Evolutionary conservation across 92 coral and sea anemone species (phyloP), one percentile per base, ranked within the genome.

Genomic region (Palythoa grandis): DNA sequence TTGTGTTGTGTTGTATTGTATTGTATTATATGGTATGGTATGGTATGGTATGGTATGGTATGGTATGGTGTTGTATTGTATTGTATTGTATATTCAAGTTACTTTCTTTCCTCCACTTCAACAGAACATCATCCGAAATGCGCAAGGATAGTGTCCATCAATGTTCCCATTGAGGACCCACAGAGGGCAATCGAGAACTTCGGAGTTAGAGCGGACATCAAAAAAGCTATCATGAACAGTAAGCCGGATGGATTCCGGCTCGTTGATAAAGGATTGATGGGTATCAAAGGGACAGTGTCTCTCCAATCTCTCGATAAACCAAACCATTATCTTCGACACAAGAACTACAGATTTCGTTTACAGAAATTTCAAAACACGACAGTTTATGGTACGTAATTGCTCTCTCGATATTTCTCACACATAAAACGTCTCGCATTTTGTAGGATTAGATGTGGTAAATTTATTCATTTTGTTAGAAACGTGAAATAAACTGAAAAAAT

Each of bases 261-360:
- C 24, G 87, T 86, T 25, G 78, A 74, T 63, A 95, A 95, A 7
- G 87, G 89, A 0, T 91, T 96, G 73, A 57, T 89, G 37, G 85
- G 91, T 35, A 91, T 86, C 40, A 87, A 93, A 20, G 96, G 96
- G 75, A 87, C 94, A 23, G 90, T 96, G 52, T 92, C 98, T 10
- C 69, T 96, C 56, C 98, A 96, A 70, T 92, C 98, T 4, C 69
- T 90, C 11, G 72, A 48, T 20, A 83, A 85, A 47, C 98, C 96
- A 54, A 88, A 94, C 12, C 88, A 73, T 73, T 96, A 72, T 75
- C 88, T 96, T 9, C 95, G 98, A 56, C 98, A 95, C 79, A 92
- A 84, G 79, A 91, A 96, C 75, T 92, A 94, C 88, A 86, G 88
- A 75, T 94, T 96, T 60, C 93, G 88, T 67, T 87, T 96, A 71